Conservation (phyloP, 1,140 invertebrate species). For the Cherax destructor region DNA sequence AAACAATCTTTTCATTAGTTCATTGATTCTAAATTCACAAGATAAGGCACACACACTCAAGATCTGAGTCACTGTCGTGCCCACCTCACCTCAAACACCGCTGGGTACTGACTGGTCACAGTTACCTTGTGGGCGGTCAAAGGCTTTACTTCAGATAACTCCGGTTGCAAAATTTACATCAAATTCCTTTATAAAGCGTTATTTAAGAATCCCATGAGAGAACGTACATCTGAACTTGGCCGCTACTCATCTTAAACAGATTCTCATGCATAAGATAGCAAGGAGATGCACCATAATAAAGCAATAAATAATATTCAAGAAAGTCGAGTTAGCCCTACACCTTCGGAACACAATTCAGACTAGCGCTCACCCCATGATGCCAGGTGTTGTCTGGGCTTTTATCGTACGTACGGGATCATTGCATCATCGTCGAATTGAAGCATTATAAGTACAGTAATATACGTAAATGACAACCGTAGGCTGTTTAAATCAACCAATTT, state of each 20-base stretch:
- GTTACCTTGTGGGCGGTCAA: conserved; percentile 4
- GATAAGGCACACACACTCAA: no score
- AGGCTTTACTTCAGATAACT: not conserved
- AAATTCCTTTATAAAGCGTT: not conserved
- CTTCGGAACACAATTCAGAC: conserved; percentile 36
- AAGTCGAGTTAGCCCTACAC: conserved; percentile 23
- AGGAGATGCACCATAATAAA: not conserved
- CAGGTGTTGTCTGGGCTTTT: conserved; percentile 11
- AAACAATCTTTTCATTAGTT: no score
- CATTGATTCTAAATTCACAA: no score
- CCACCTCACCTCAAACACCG: not conserved
- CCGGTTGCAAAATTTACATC: not conserved
- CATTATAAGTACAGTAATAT: not conserved
- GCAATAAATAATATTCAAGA: not conserved
- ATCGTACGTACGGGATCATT: conserved; percentile 27
- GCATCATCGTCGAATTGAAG: not conserved
- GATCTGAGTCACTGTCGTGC: not conserved
- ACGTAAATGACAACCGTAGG: not conserved
- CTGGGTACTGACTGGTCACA: not conserved
- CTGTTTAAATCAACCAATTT: not conserved
- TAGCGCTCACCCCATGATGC: conserved; percentile 54
- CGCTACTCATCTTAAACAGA: not conserved
- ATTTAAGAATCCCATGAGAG: conserved; percentile 4
- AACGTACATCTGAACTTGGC: not conserved
- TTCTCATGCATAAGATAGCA: not conserved